Evolutionary conservation across 1,140 invertebrate species (phyloP).

Genomic region (Macrosteles quadrilineatus): DNA sequence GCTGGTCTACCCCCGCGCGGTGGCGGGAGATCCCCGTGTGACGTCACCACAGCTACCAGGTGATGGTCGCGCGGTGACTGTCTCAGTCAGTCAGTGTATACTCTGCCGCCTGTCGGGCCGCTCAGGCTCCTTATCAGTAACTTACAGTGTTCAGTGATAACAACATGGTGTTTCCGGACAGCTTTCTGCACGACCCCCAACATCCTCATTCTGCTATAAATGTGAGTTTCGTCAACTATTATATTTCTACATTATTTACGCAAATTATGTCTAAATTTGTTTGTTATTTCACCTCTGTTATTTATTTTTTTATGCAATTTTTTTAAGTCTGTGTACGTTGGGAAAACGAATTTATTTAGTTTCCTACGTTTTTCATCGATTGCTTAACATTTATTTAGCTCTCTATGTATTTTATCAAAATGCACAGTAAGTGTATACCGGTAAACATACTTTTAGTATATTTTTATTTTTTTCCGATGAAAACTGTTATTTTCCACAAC

Average conservation of each 20-base stretch:
- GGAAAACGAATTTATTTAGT: too few relatives aligned
- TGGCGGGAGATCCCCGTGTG: neutral
- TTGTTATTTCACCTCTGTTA: too few relatives aligned
- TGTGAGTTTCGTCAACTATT: neutral
- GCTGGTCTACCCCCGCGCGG: neutral
- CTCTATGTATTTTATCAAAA: too few relatives aligned
- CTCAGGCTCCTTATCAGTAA: neutral
- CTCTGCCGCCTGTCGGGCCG: slow-evolving; percentile 13
- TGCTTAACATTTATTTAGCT: too few relatives aligned
- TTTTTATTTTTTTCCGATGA: too few relatives aligned
- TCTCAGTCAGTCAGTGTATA: slow-evolving; percentile 7
- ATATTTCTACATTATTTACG: neutral
- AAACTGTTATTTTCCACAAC: too few relatives aligned
- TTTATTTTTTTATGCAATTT: too few relatives aligned
- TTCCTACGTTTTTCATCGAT: too few relatives aligned
- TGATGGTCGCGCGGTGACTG: neutral
- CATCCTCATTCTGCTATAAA: neutral
- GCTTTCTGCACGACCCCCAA: too few relatives aligned
- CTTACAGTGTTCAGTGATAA: neutral
- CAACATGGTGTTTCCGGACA: slow-evolving; percentile 14
- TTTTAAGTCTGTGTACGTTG: too few relatives aligned
- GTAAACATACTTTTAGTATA: too few relatives aligned
- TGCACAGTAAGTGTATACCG: too few relatives aligned
- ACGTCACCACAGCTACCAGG: neutral
- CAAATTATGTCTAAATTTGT: neutral